phyloP scores from a whole-genome alignment of 2,797 vertebrate genomes.

The Sciaenops ocellatus region DNA sequence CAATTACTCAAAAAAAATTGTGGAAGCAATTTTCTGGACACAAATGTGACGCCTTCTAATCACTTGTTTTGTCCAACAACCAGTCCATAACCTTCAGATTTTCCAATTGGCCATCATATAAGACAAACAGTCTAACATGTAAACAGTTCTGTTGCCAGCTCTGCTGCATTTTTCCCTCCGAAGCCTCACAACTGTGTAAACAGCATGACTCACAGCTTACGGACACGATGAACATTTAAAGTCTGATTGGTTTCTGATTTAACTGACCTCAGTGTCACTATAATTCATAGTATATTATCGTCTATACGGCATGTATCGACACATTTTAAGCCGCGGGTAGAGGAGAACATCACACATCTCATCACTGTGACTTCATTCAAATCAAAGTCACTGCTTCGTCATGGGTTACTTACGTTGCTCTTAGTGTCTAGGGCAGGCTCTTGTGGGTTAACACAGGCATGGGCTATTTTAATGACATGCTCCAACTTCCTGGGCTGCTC shows the following conservation, averaged over 20 bases:
- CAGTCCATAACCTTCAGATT: neutral
- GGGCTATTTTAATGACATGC: conserved; percentile 99
- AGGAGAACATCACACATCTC: neutral
- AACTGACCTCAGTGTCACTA: neutral
- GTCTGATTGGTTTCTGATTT: too few species aligned
- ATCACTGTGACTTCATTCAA: neutral
- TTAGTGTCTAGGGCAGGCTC: conserved; percentile 95
- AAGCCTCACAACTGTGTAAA: neutral
- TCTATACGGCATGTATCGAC: neutral
- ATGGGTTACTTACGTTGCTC: conserved; percentile 90
- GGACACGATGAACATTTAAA: neutral
- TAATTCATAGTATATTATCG: neutral
- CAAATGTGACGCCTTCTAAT: neutral
- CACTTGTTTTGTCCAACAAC: neutral
- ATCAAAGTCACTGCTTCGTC: neutral
- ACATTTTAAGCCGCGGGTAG: neutral
- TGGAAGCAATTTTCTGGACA: neutral
- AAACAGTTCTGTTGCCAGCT: neutral
- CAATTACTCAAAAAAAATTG: neutral
- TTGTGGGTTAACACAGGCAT: conserved; percentile 96
- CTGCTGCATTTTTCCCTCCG: neutral
- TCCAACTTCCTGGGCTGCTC: conserved; percentile 99
- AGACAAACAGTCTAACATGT: too few species aligned
- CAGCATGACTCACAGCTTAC: neutral
- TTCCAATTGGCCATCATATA: too few species aligned